These are phyloP conservation scores for Itoplectis maculator DNA, from an alignment of 2,888 invertebrate species.

Conservation along the genomic window DNA sequence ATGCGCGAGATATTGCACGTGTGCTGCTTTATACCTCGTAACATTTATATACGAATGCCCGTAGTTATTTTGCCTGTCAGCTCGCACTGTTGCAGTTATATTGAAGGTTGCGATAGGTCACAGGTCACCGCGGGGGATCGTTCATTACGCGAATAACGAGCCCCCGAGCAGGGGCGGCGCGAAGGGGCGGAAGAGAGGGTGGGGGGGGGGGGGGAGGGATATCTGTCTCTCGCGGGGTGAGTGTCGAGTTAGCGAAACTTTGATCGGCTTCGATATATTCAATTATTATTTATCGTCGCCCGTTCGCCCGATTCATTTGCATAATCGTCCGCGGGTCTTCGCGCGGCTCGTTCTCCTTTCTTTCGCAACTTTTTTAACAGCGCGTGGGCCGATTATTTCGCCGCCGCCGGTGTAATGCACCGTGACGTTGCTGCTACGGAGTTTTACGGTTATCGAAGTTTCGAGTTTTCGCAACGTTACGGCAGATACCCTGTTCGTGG, in stretches of 20 bases:
- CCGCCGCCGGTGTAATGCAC: neutral
- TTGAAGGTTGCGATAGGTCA: constrained; percentile 50
- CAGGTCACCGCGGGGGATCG: constrained; percentile 47
- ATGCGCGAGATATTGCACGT: constrained; percentile 2
- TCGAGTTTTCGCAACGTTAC: neutral
- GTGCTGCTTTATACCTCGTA: neutral
- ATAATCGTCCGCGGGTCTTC: neutral
- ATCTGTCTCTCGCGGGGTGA: neutral
- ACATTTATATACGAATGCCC: constrained; percentile 6
- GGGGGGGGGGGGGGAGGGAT: neutral
- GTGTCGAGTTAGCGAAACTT: constrained; percentile 10
- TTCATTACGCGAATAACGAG: constrained; percentile 57
- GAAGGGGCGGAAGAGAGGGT: neutral
- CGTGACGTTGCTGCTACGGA: neutral
- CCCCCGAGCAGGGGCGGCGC: neutral
- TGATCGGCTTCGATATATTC: constrained; percentile 20
- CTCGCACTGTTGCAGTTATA: constrained; percentile 42
- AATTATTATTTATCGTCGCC: constrained; percentile 30
- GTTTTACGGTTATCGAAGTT: constrained; percentile 17
- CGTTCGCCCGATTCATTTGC: constrained; percentile 16
- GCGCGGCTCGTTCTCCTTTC: neutral
- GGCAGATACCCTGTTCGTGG: neutral
- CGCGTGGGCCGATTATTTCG: constrained; percentile 6
- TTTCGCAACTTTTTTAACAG: constrained; percentile 1
- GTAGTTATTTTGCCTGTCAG: constrained; percentile 29